Evolutionary conservation across 2,797 vertebrate species (phyloP).

Genomic region (Anas bernieri): DNA sequence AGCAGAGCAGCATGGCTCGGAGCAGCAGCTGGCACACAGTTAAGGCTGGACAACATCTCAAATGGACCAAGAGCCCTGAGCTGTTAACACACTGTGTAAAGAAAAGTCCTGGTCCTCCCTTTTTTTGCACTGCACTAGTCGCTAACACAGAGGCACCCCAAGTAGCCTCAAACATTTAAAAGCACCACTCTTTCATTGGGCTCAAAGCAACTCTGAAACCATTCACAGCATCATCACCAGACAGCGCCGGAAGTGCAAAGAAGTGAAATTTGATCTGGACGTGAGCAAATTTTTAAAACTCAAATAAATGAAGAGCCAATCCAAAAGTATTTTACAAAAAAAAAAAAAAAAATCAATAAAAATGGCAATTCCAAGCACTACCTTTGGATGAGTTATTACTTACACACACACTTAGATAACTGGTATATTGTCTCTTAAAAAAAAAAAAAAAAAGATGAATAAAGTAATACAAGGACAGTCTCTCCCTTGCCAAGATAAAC

Average conservation of each 20-base stretch:
- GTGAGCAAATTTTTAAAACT: neutral
- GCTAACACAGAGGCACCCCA: rapidly evolving
- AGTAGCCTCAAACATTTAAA: neutral
- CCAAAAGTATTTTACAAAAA: neutral
- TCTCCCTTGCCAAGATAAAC: neutral
- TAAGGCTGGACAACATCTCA: neutral
- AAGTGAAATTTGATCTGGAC: neutral
- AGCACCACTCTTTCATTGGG: neutral
- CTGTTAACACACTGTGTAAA: neutral
- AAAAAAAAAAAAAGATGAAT: neutral
- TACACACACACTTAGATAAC: neutral
- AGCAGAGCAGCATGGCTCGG: neutral
- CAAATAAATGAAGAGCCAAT: neutral
- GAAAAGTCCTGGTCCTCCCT: neutral
- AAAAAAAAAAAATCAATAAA: neutral
- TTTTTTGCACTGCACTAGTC: neutral
- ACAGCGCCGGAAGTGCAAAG: neutral
- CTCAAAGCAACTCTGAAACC: neutral
- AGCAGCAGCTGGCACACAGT: neutral
- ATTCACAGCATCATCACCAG: neutral
- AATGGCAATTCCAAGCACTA: constrained; percentile 16
- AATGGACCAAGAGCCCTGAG: neutral
- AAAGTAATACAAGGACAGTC: neutral
- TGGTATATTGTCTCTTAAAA: neutral
- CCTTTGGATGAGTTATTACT: neutral